Percentiles rank a stretch among this genome's conserved stretches.
Conservation (phyloP, 2,797 vertebrate species). For the Ctenopoma kingsleyae region DNA sequence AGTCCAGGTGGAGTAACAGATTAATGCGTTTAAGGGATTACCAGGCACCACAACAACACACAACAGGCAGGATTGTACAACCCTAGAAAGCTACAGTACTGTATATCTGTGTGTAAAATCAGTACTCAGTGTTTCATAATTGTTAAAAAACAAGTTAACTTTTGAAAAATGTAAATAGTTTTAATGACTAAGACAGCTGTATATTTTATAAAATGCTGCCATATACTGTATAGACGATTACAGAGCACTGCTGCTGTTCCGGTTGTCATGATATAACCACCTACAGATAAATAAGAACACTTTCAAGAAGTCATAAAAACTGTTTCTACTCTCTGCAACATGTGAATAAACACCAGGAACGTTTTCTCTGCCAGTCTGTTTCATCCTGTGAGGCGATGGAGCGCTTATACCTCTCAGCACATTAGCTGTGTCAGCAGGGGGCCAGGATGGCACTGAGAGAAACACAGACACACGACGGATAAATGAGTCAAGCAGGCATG, state of each 20-base stretch:
- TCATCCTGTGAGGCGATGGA: conserved; percentile 52
- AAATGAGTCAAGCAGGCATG: conserved; percentile 70
- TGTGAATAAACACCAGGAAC: conserved; percentile 39
- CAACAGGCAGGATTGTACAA: background rate
- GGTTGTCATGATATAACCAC: conserved; percentile 22
- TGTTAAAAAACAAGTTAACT: background rate
- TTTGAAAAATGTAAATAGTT: conserved; percentile 3
- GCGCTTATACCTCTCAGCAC: conserved; percentile 70
- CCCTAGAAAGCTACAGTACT: background rate
- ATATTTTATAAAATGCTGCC: conserved; percentile 17
- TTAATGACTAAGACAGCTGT: conserved; percentile 8
- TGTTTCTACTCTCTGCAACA: conserved; percentile 27
- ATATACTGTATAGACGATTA: conserved; percentile 25
- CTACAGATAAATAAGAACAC: conserved; percentile 29
- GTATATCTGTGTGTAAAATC: background rate
- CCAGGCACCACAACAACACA: background rate
- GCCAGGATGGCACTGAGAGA: conserved; percentile 58
- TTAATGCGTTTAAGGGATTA: conserved; percentile 37
- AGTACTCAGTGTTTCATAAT: no score
- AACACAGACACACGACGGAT: conserved; percentile 56
- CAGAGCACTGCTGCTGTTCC: conserved; percentile 35
- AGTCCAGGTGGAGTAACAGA: conserved; percentile 30
- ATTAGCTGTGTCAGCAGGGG: conserved; percentile 75
- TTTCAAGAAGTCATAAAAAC: conserved; percentile 19
- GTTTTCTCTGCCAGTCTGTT: conserved; percentile 55